Conservation (phyloP, 2,797 vertebrate genomes). For the Sebastes steindachneri region DNA sequence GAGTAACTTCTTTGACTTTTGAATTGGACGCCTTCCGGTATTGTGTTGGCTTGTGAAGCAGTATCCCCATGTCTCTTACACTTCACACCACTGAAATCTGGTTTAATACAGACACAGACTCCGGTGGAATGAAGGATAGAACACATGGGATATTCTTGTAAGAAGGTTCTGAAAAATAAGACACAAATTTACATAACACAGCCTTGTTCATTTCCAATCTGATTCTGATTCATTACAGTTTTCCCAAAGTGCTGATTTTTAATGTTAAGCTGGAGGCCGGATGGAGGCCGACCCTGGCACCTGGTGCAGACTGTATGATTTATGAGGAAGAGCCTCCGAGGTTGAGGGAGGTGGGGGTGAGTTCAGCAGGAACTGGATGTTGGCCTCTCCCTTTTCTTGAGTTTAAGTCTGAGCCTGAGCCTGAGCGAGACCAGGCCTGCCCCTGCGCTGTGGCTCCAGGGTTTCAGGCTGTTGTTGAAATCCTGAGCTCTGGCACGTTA, state of each 20-base stretch:
- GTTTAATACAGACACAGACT: slow-evolving; percentile 94
- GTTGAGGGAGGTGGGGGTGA: slow-evolving; percentile 47
- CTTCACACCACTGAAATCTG: slow-evolving; percentile 99
- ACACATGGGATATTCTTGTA: slow-evolving; percentile 88
- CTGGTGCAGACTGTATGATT: slow-evolving; percentile 55
- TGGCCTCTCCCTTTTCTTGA: slow-evolving; percentile 80
- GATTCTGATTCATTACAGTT: background rate
- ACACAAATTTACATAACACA: slow-evolving; percentile 10
- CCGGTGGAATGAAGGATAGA: slow-evolving; percentile 99
- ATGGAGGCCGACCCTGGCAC: slow-evolving; percentile 34
- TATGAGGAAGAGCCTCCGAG: slow-evolving; percentile 55
- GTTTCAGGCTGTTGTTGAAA: slow-evolving; percentile 63
- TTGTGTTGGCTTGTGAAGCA: slow-evolving; percentile 36
- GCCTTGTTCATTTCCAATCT: background rate
- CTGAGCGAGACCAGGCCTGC: slow-evolving; percentile 79
- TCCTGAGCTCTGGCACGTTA: slow-evolving; percentile 61
- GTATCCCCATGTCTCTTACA: slow-evolving; percentile 91
- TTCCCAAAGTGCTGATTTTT: slow-evolving; percentile 19
- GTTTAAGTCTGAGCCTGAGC: slow-evolving; percentile 44
- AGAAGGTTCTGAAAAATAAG: slow-evolving; percentile 45
- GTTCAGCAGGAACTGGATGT: slow-evolving; percentile 21
- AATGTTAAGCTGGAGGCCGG: slow-evolving; percentile 4
- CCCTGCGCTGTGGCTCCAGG: slow-evolving; percentile 69
- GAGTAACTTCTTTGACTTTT: background rate
- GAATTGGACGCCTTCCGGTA: background rate